phyloP scores from a whole-genome alignment of 2,888 invertebrate species.

The Microctonus brassicae region DNA sequence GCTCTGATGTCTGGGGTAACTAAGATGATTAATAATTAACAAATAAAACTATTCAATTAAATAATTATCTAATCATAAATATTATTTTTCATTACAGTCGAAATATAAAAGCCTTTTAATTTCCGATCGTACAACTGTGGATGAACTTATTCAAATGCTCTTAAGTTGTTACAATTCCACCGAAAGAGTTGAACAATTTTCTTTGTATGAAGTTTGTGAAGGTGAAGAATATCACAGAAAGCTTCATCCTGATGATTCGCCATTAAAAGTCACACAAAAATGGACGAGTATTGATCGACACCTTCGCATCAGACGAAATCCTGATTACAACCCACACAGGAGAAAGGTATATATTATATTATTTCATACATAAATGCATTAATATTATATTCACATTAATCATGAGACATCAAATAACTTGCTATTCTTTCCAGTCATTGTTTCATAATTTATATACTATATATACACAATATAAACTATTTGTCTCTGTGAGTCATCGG shows the following conservation, averaged over 20 bases:
- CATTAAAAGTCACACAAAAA: slow-evolving; percentile 82
- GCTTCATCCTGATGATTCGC: slow-evolving; percentile 88
- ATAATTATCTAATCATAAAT: neutral
- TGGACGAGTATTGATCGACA: slow-evolving; percentile 79
- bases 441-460: slow-evolving; percentile 2
- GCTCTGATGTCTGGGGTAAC: slow-evolving; percentile 85
- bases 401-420: neutral
- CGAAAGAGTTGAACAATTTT: slow-evolving; percentile 88
- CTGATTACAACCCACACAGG: slow-evolving; percentile 78
- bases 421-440: neutral
- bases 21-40: neutral
- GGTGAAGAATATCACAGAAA: slow-evolving; percentile 90
- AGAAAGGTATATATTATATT: slow-evolving; percentile 64
- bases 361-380: neutral
- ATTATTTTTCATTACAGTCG: slow-evolving; percentile 71
- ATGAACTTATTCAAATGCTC: slow-evolving; percentile 87
- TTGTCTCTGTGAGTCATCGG: slow-evolving; percentile 27
- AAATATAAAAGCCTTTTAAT: slow-evolving; percentile 93
- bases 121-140: slow-evolving; percentile 89
- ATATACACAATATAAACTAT: slow-evolving; percentile 1
- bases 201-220: slow-evolving; percentile 87
- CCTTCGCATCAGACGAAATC: slow-evolving; percentile 86
- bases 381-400: neutral
- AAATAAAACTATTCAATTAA: neutral
- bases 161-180: slow-evolving; percentile 87